Percentiles rank a stretch among this genome's conserved stretches.
Evolutionary conservation across 2,113 vertebrate species (phyloP).

Genomic region (Emydocephalus ijimae): DNA sequence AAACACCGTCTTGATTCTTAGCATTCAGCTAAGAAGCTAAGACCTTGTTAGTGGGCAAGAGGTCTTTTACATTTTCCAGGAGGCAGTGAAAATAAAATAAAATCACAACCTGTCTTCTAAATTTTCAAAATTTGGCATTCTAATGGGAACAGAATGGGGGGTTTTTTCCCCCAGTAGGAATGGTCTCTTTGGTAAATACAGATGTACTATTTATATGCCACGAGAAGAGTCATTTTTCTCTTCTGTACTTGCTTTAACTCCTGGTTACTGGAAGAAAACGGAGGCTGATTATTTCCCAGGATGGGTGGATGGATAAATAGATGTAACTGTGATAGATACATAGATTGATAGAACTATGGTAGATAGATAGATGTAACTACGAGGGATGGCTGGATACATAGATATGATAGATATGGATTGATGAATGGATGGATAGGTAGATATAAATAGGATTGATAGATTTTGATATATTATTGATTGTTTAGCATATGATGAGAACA

Average conservation of each 20-base stretch:
- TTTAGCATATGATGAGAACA: too few species aligned
- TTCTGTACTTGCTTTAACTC: neutral
- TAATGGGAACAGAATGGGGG: slow-evolving; percentile 16
- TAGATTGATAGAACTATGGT: neutral
- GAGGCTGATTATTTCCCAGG: neutral
- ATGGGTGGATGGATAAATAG: neutral
- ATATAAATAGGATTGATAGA: too few species aligned
- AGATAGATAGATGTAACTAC: too few species aligned
- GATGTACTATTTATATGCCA: too few species aligned
- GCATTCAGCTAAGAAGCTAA: neutral
- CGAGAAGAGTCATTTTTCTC: neutral
- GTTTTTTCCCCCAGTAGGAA: neutral
- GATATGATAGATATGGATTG: too few species aligned
- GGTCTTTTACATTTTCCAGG: neutral
- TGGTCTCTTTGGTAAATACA: neutral
- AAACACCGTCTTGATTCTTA: slow-evolving; percentile 21
- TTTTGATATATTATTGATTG: too few species aligned
- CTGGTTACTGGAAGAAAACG: slow-evolving; percentile 15
- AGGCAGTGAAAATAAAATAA: neutral
- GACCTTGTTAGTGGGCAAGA: slow-evolving; percentile 13
- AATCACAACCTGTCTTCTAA: neutral
- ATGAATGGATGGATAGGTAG: too few species aligned
- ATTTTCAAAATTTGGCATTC: slow-evolving; percentile 30
- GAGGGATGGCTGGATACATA: too few species aligned
- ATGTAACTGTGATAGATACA: neutral